phyloP scores from a whole-genome alignment of 2,113 vertebrate species.

The Triplophysa tibetana region DNA sequence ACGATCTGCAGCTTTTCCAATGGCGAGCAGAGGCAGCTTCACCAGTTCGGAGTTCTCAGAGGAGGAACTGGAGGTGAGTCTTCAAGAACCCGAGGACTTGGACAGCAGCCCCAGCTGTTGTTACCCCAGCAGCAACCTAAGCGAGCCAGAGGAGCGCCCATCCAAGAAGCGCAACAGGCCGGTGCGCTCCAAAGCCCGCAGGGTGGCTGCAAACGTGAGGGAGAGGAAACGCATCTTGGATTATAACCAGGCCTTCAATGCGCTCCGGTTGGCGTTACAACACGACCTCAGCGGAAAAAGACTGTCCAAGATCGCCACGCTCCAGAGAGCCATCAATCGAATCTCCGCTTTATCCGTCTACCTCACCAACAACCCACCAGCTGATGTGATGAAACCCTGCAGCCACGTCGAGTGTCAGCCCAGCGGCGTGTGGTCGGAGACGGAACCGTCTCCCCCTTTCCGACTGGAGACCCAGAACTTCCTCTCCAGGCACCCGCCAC shows the following conservation, averaged over 20 bases:
- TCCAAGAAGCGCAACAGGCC: slow-evolving; percentile 82
- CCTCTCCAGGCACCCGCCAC: slow-evolving; percentile 60
- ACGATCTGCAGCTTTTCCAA: neutral
- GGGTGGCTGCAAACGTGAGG: slow-evolving; percentile 91
- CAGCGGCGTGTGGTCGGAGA: neutral
- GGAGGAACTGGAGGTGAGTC: slow-evolving; percentile 70
- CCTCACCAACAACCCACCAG: slow-evolving; percentile 69
- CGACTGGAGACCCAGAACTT: slow-evolving; percentile 63
- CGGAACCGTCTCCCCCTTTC: slow-evolving; percentile 41
- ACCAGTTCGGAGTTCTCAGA: slow-evolving; percentile 69
- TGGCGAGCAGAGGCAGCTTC: slow-evolving; percentile 57
- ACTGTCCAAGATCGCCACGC: slow-evolving; percentile 95
- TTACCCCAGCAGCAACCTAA: slow-evolving; percentile 60
- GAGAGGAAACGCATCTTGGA: slow-evolving; percentile 96
- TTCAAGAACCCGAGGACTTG: slow-evolving; percentile 55
- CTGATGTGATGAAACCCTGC: slow-evolving; percentile 65
- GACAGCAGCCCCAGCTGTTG: slow-evolving; percentile 57
- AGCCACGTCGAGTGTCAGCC: slow-evolving; percentile 77
- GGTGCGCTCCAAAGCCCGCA: slow-evolving; percentile 86
- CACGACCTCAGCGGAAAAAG: slow-evolving; percentile 92
- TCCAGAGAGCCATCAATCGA: slow-evolving; percentile 90
- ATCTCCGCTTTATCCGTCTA: slow-evolving; percentile 88
- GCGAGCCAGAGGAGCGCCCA: slow-evolving; percentile 64
- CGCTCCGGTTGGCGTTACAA: slow-evolving; percentile 84
- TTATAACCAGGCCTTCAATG: slow-evolving; percentile 97